A percentile compares a stretch with the other conserved stretches of the same genome.
Evolutionary conservation across 2,797 vertebrate genomes (phyloP).

Genomic region (Cephalopachus bancanus): DNA sequence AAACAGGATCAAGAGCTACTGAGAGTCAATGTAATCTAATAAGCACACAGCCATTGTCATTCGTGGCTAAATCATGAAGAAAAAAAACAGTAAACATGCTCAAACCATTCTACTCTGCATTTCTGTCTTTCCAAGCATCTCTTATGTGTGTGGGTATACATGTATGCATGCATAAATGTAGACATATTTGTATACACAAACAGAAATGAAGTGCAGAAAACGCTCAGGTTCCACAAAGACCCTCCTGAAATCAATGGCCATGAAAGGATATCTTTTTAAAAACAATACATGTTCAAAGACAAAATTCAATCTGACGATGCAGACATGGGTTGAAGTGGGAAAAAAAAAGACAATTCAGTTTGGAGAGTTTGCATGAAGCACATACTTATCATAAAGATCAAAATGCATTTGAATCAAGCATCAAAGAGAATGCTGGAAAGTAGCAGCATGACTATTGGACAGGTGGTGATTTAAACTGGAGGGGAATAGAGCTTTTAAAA

Average conservation of each 20-base stretch:
- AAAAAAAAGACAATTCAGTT: too few species aligned
- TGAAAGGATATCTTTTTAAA: neutral
- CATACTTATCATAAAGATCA: neutral
- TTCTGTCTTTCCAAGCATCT: neutral
- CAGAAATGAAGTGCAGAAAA: neutral
- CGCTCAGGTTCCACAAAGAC: neutral
- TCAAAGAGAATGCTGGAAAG: neutral
- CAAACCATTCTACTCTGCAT: neutral
- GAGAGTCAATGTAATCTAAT: neutral
- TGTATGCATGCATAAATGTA: fast-evolving
- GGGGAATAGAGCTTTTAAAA: neutral
- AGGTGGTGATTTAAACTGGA: too few species aligned
- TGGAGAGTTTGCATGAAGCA: neutral
- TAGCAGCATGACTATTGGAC: neutral
- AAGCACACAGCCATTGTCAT: too few species aligned
- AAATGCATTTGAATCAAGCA: neutral
- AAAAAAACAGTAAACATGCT: too few species aligned
- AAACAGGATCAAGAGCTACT: neutral
- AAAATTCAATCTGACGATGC: neutral
- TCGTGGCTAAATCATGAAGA: neutral
- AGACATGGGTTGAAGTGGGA: neutral
- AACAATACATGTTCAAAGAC: neutral
- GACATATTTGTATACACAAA: neutral
- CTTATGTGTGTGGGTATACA: too few species aligned
- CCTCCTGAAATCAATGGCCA: neutral